Percentiles rank a stretch among this genome's conserved stretches.
phyloP scores from a whole-genome alignment of 2,888 invertebrate species.

The Gnatocerus cornutus region DNA sequence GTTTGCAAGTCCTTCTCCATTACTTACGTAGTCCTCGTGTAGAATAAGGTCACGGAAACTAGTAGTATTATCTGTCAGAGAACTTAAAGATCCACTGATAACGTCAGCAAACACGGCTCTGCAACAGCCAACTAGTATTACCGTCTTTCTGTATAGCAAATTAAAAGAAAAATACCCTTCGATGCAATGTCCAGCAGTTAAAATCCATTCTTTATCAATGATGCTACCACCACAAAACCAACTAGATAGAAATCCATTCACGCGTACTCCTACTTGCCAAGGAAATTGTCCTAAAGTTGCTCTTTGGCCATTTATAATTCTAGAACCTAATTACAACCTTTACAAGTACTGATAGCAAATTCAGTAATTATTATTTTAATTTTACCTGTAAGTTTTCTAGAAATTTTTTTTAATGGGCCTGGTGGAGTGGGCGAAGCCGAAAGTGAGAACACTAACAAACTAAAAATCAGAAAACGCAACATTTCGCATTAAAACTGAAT shows the following conservation, averaged over 20 bases:
- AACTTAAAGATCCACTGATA: not conserved
- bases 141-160: too few relatives aligned
- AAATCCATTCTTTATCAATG: constrained; percentile 5
- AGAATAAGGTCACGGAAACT: not conserved
- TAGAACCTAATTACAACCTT: constrained; percentile 3
- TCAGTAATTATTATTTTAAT: not conserved
- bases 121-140: too few relatives aligned
- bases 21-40: constrained; percentile 5
- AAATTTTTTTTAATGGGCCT: not conserved
- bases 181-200: constrained; percentile 17
- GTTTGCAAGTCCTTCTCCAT: not conserved
- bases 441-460: not conserved
- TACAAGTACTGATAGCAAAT: not conserved
- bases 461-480: not conserved
- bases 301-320: constrained; percentile 15
- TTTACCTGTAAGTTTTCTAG: not conserved
- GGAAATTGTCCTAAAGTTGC: constrained; percentile 9
- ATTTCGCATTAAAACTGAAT: not conserved
- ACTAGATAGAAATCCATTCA: not conserved
- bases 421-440: not conserved
- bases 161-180: too few relatives aligned
- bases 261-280: constrained; percentile 6
- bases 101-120: not conserved
- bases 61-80: not conserved
- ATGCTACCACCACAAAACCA: constrained; percentile 18